Base-by-base conservation (phyloP, 1,140 invertebrate genomes). In the Trinorchestia longiramus region DNA sequence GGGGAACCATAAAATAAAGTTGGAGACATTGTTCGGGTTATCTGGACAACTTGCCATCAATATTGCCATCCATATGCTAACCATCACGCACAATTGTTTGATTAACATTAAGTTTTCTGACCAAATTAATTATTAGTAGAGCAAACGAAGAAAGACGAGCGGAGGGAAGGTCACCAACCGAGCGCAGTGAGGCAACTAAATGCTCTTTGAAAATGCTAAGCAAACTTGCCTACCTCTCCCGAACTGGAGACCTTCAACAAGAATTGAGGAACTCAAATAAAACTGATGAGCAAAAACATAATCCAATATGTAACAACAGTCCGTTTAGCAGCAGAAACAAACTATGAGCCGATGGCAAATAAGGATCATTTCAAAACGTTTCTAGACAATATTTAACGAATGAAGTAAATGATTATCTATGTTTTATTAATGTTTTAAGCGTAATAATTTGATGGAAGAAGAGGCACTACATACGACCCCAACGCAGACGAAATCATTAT, bases 181-280 rank as follows among this genome's bases (percentile, higher is more conserved):
- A 77, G 62, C 62, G 11, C 62, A 77, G 62, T 77, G 62, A 77
- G 62, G 62, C 62, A 28, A 28, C 3, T 77, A 77, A 77, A 77
- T 77, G 62, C 62, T 77, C 62, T 77, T 77, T 77, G 62, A 77
- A 77, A 77, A 77, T 77, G 36, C 62, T 77, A 77, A 77, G 62
- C 62, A 77, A 77, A 77, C 62, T 77, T 19, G 62, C 62, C 62
- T 77, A 23, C 62, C 28, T 77, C 62, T 77, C 36, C 62, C 62
- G 36, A 36, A 77, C 62, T 11, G 28, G 28, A 36, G 62, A 77
- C 8, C 36, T 77, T 77, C 62, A 77, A 77, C 62, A 28, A 28
- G 15, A 77, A 19, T 77, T 19, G 62, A 77, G 28, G 62, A 77
- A 77, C 62, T 77, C 62, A 77, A 77, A 77, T 77, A 77, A 77